Evolutionary conservation across 64 coral and sea anemone species (phyloP).

Genomic region (Pocillopora verrucosa): DNA sequence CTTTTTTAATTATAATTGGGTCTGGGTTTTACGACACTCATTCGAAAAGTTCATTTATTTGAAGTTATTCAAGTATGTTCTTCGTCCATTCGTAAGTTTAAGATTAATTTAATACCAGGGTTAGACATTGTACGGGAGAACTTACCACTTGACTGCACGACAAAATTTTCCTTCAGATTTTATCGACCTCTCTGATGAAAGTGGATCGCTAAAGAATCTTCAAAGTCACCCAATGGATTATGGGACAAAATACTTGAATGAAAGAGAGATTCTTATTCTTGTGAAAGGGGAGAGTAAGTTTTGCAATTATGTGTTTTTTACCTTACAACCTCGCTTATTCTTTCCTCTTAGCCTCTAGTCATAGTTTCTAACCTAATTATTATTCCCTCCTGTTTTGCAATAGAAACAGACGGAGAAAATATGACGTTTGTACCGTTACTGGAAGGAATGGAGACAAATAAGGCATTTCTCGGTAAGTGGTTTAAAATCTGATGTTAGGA

Average conservation of each 20-base stretch:
- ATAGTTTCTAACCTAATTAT: background rate
- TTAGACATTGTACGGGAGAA: no score
- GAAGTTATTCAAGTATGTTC: no score
- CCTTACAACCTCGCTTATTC: background rate
- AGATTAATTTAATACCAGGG: no score
- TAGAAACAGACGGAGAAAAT: slow-evolving; percentile 67
- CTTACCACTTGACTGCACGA: no score
- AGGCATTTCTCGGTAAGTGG: slow-evolving; percentile 60
- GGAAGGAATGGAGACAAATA: slow-evolving; percentile 75
- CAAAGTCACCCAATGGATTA: slow-evolving; percentile 78
- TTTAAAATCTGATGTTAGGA: background rate
- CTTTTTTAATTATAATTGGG: no score
- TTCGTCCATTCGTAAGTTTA: no score
- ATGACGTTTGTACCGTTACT: slow-evolving; percentile 81
- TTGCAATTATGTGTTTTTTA: background rate
- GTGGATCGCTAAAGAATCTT: slow-evolving; percentile 81
- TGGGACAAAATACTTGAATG: slow-evolving; percentile 79
- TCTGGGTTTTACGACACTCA: no score
- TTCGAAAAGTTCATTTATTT: no score
- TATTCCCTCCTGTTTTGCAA: background rate
- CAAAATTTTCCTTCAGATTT: slow-evolving; percentile 60
- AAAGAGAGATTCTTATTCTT: slow-evolving; percentile 90
- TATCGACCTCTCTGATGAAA: slow-evolving; percentile 90
- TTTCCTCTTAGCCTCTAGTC: no score
- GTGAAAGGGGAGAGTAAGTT: slow-evolving; percentile 94